These are phyloP conservation scores for Stenopsyche tienmushanensis DNA, from an alignment of 1,140 invertebrate genomes.

Conservation along the genomic window DNA sequence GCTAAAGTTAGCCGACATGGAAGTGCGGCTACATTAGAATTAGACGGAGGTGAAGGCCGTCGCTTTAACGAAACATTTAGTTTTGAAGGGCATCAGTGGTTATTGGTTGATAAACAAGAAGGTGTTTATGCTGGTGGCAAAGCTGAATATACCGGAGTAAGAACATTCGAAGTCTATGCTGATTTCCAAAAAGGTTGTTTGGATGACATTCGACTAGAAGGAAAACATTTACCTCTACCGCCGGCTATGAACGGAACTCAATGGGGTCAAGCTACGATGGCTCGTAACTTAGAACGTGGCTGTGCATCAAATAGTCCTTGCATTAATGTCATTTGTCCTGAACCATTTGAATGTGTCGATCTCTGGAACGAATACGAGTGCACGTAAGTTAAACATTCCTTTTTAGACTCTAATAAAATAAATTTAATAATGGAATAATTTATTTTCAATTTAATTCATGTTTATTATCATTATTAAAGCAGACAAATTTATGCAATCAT, in stretches of 20 bases:
- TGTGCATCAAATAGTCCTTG: constrained; percentile 94
- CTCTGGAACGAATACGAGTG: constrained; percentile 96
- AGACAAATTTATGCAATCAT: no score
- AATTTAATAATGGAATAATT: constrained; percentile 6
- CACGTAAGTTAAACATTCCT: constrained; percentile 67
- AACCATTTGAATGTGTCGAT: constrained; percentile 92
- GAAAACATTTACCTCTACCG: constrained; percentile 86
- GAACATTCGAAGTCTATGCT: constrained; percentile 92
- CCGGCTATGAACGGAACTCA: constrained; percentile 93
- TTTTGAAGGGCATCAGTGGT: constrained; percentile 88
- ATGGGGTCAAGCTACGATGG: constrained; percentile 92
- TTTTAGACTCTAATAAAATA: constrained; percentile 54
- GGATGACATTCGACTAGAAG: constrained; percentile 76
- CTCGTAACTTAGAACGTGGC: constrained; percentile 82
- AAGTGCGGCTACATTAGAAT: constrained; percentile 87
- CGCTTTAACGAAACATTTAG: constrained; percentile 93
- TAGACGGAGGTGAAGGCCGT: constrained; percentile 93
- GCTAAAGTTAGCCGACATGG: constrained; percentile 87
- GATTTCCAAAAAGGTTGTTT: constrained; percentile 83
- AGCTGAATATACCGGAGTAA: constrained; percentile 89
- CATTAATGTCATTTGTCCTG: constrained; percentile 84
- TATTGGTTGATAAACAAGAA: constrained; percentile 90
- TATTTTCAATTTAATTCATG: neutral
- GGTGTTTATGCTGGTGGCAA: constrained; percentile 94
- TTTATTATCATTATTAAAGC: neutral